Conservation (phyloP, 2,888 invertebrate species). For the Netelia fuscicornis region DNA sequence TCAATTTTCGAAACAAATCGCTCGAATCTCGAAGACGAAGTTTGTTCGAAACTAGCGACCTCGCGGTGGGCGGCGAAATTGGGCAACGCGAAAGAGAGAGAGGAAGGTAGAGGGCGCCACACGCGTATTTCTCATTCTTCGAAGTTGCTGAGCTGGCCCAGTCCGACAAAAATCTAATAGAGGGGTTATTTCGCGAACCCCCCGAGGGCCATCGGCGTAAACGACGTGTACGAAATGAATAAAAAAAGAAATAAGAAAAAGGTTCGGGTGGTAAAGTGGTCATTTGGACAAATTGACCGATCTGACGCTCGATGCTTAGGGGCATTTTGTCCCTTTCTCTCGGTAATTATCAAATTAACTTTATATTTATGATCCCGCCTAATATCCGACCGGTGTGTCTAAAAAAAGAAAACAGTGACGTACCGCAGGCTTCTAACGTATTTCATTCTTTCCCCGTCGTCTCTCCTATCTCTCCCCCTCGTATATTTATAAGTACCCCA, state of each 20-base stretch:
- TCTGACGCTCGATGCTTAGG: conserved; percentile 56
- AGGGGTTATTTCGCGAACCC: conserved; percentile 63
- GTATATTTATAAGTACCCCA: conserved; percentile 32
- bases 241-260: conserved; percentile 12
- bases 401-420: conserved; percentile 44
- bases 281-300: conserved; percentile 71
- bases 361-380: conserved; percentile 64
- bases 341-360: conserved; percentile 68
- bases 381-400: conserved; percentile 58
- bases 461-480: conserved; percentile 27
- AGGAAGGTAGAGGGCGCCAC: conserved; percentile 17
- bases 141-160: conserved; percentile 53
- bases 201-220: conserved; percentile 48
- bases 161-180: conserved; percentile 65
- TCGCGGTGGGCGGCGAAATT: conserved; percentile 39
- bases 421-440: conserved; percentile 36
- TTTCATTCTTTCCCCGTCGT: conserved; percentile 40
- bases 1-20: neutral
- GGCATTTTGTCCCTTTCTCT: conserved; percentile 60
- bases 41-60: conserved; percentile 11
- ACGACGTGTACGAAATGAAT: conserved; percentile 17
- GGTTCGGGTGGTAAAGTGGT: conserved; percentile 33
- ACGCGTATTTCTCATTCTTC: conserved; percentile 62
- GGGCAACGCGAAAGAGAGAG: neutral
- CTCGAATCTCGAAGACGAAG: neutral